Evolutionary conservation across 1,140 invertebrate species (phyloP).

Genomic region (Eciton burchellii): DNA sequence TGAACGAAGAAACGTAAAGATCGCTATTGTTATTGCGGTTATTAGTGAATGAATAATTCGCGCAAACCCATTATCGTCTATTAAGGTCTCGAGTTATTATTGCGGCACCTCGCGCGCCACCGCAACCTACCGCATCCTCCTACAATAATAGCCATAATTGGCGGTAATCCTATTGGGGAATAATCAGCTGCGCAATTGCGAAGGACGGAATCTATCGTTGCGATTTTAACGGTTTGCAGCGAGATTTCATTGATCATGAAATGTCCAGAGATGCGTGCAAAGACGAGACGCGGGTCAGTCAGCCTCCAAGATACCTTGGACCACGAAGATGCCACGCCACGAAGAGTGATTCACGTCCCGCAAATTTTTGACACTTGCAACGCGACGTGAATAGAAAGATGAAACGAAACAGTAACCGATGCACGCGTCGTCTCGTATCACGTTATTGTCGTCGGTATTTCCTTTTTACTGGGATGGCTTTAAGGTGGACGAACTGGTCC

Average conservation of each 20-base stretch:
- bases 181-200: constrained; percentile 37
- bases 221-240: neutral
- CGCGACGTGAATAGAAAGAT: neutral
- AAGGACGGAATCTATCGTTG: constrained; percentile 38
- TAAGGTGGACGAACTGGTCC: neutral
- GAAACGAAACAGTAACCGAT: too few species aligned
- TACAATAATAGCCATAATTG: constrained; percentile 42
- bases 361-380: neutral
- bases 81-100: constrained; percentile 56
- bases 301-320: too few species aligned
- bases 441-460: neutral
- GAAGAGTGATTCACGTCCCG: neutral
- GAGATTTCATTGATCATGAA: neutral
- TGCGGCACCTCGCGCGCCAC: constrained; percentile 18
- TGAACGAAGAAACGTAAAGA: constrained; percentile 55
- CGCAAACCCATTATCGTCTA: constrained; percentile 53
- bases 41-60: constrained; percentile 59
- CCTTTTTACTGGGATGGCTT: neutral
- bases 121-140: constrained; percentile 47
- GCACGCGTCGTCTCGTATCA: neutral
- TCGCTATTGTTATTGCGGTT: constrained; percentile 57
- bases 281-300: too few species aligned
- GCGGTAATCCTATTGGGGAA: constrained; percentile 53
- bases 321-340: too few species aligned
- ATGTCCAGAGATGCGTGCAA: too few species aligned